Evolutionary conservation across 2,797 vertebrate species (phyloP).

Genomic region (Scolopax bukidnonensis): DNA sequence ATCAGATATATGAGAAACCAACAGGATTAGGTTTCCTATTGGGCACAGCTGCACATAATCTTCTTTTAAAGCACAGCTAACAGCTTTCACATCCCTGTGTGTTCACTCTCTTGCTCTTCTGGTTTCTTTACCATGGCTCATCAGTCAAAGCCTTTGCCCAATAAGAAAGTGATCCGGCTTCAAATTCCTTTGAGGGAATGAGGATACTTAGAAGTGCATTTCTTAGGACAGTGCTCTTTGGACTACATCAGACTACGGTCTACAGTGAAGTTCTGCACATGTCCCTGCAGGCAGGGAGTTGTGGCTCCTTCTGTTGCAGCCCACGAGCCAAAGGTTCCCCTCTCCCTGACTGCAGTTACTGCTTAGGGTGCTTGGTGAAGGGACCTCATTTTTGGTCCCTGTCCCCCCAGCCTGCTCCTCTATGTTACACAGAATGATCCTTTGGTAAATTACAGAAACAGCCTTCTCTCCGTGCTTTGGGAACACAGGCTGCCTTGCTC

Average conservation of each 20-base stretch:
- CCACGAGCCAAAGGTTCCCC: not conserved
- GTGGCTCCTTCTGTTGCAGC: not conserved
- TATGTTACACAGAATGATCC: not conserved
- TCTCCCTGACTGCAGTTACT: not conserved
- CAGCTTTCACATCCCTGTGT: not conserved
- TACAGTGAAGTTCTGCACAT: not conserved
- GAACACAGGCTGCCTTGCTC: not conserved
- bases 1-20: not conserved
- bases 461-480: not conserved
- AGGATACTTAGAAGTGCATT: not conserved
- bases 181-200: not conserved
- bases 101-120: not conserved
- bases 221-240: not conserved
- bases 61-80: not conserved
- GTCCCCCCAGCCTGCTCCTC: not conserved
- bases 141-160: not conserved
- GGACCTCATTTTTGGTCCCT: not conserved
- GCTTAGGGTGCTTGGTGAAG: not conserved
- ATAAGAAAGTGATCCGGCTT: not conserved
- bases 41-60: not conserved
- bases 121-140: not conserved
- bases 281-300: fast-evolving
- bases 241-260: not conserved
- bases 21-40: not conserved
- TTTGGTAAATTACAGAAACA: not conserved